Percentiles rank a stretch among this genome's conserved stretches.
These are phyloP conservation scores for Aplocera efformata DNA, from an alignment of 2,888 invertebrate species.

Conservation along the genomic window DNA sequence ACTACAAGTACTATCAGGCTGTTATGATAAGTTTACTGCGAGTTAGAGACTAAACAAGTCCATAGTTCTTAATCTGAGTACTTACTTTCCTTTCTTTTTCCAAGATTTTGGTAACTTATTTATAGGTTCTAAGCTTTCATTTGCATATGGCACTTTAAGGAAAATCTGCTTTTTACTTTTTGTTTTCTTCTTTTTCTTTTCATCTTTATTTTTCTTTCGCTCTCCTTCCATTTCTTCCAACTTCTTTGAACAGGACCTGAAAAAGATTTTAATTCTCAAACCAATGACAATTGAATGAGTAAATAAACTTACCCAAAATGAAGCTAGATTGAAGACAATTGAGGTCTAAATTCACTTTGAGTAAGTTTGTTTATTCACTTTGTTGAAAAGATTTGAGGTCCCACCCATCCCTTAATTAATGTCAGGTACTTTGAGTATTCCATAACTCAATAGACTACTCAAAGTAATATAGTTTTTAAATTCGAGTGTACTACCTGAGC, in stretches of 20 bases:
- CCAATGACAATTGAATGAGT: too few relatives aligned
- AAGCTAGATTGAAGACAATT: too few relatives aligned
- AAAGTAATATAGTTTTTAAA: neutral
- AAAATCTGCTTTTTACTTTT: slow-evolving; percentile 63
- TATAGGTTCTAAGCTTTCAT: slow-evolving; percentile 59
- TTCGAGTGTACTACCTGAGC: slow-evolving; percentile 61
- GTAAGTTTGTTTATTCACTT: too few relatives aligned
- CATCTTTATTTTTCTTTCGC: slow-evolving; percentile 59
- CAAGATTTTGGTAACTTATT: slow-evolving; percentile 59
- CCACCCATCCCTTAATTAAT: too few relatives aligned
- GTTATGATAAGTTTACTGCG: neutral
- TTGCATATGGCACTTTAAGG: slow-evolving; percentile 66
- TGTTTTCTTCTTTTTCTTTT: slow-evolving; percentile 72
- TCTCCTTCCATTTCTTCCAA: slow-evolving; percentile 74
- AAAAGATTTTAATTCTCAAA: too few relatives aligned
- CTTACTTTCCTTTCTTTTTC: slow-evolving; percentile 77
- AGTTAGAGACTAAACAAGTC: too few relatives aligned
- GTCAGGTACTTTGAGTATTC: too few relatives aligned
- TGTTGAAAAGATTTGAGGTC: too few relatives aligned
- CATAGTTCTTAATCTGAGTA: slow-evolving; percentile 18
- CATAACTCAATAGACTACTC: neutral
- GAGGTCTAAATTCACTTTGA: too few relatives aligned
- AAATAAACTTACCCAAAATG: too few relatives aligned
- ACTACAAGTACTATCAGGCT: too few relatives aligned
- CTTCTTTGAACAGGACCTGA: slow-evolving; percentile 84